Base-by-base conservation (phyloP, 2,888 invertebrate species). In the Clusia tigrina region DNA sequence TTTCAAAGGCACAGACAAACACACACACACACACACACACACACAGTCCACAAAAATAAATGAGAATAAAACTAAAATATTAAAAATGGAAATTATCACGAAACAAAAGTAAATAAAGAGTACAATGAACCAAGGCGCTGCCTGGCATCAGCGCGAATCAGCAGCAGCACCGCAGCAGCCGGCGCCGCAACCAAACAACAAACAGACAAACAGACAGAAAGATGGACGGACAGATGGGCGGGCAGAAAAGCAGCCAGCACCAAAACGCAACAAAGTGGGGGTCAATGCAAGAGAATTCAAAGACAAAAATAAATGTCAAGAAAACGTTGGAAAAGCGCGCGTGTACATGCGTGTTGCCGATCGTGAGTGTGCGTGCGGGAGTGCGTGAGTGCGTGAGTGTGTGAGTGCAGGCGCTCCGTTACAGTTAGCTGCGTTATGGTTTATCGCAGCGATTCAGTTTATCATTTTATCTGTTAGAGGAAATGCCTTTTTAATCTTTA, bases 71-170 rank as follows among this genome's bases (percentile, higher is more conserved):
- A 65, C 61, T 53, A 58, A 53, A 37, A 61, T 62, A 60, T 57
- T 64, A 53, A 65, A 65, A 67, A 65, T 69, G 63, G 64, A 67
- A 74, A 71, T 74, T 59, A 59, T 71, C 63, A 65, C 55, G 70
- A 69, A 72, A 71, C 69, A 58, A 68, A 70, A 68, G 74, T 73
- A 76, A 76, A 75, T 74, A 77, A 71, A 69, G 68, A 75, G 75
- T 78, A 70, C 78, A 79, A 69, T 76, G 78, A 78, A 77, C 78
- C 73, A 71, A 6, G 20, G 48, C 48, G 20, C 42, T 3, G n/a
- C 3, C n/a, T 3, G n/a, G 42, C 9, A 15, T 15, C 42, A 42
- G 12, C 9, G 42, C 42, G 42, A 6, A 3, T 17, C 9, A 42
- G n/a, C 3, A 6, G 42, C 3, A 6, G 42, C 32, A 6, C 6